Base-by-base conservation (phyloP, 1,140 invertebrate genomes). In the Phymastichus coffea region DNA sequence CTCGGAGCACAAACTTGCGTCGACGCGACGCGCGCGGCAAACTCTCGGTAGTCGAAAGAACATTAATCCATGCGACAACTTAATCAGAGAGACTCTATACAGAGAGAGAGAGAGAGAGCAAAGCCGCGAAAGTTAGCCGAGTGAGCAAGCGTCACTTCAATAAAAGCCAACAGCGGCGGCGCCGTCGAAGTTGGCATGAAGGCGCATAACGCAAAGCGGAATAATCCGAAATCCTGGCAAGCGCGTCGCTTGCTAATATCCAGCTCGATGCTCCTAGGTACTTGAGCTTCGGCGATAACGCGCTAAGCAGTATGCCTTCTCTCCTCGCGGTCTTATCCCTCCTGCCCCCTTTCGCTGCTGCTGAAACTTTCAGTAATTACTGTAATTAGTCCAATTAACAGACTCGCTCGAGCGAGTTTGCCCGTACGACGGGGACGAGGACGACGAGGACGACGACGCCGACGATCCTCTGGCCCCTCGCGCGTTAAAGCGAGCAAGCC, bases 351-450 rank as follows among this genome's bases (percentile, higher is more conserved):
- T 4, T n/a, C n/a, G n/a, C n/a, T n/a, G n/a, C n/a, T 63, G 30
- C 47, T 75, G 72, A 79, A 78, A 79, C 75, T 78, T 78, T 78
- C 74, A 74, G 76, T 78, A 79, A 79, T 79, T 79, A 79, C 75
- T 68, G 75, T 78, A 79, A 78, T 79, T 78, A 77, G 76, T 79
- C 74, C 76, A 79, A 79, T 79, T 77, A 79, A 78, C 77, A 74
- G 73, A 77, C 74, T 77, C 75, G 74, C 74, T 77, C 67, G 72
- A 75, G 70, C 70, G 66, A 66, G 10, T 26, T 15, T 40, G 20
- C 43, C 47, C 47, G 3, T n/a, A 10, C 2, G 41, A 22, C 38
- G 22, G n/a, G 8, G 14, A n/a, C n/a, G 37, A 44, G 38, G 26
- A n/a, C 7, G 20, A n/a, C 7, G 22, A 3, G 38, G 30, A 33